Conservation (phyloP, 2,113 vertebrate genomes). For the Onychorhynchus coronatus region DNA sequence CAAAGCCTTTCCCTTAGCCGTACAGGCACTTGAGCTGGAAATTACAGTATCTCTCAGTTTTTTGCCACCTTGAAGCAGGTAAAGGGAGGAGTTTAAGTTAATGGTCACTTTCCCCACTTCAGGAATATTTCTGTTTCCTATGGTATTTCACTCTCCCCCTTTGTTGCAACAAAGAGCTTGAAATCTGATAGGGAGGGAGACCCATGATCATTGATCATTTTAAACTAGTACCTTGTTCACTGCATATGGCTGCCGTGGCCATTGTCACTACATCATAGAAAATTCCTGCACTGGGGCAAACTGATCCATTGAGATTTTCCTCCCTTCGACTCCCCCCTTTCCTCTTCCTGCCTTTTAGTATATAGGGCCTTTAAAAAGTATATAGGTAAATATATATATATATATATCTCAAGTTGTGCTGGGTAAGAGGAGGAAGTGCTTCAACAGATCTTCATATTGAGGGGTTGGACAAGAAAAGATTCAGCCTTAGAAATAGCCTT, state of each 20-base stretch:
- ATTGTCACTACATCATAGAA: not conserved
- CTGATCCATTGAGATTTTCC: not conserved
- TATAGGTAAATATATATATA: constrained; percentile 38
- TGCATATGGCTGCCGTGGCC: not conserved
- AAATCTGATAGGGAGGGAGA: not conserved
- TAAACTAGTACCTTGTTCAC: not conserved
- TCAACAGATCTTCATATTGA: not conserved
- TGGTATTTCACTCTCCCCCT: not conserved
- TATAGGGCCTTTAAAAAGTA: constrained; percentile 47
- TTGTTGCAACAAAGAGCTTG: not conserved
- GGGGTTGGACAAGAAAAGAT: not conserved
- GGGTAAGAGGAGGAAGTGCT: constrained; percentile 30
- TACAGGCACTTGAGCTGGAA: not conserved
- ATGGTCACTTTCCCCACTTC: not conserved
- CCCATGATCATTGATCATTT: not conserved
- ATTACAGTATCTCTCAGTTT: not conserved
- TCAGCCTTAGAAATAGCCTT: constrained; percentile 71
- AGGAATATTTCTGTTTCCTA: not conserved
- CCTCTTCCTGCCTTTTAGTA: constrained; percentile 24
- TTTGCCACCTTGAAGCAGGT: not conserved
- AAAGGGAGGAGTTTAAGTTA: constrained; percentile 11
- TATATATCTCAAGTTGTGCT: constrained; percentile 10
- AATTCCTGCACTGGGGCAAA: constrained; percentile 33
- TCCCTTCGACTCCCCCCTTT: not conserved
- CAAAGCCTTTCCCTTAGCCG: constrained; percentile 33